These are phyloP conservation scores for Panzeria rudis DNA, from an alignment of 2,888 invertebrate species.

Conservation along the genomic window DNA sequence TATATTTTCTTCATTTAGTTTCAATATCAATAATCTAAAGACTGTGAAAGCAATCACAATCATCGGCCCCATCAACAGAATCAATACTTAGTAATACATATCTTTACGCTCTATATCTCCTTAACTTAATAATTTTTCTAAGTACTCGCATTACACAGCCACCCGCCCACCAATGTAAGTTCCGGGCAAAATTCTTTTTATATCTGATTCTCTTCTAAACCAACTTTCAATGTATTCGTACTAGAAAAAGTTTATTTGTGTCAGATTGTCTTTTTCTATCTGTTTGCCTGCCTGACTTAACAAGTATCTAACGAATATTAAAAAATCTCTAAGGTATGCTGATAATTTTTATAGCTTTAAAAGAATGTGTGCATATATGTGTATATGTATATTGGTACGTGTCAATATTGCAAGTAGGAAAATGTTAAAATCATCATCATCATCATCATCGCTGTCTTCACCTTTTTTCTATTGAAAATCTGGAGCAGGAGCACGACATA, in stretches of 20 bases:
- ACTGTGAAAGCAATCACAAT: slow-evolving; percentile 29
- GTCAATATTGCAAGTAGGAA: slow-evolving; percentile 52
- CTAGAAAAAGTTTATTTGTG: not conserved
- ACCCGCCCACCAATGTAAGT: not conserved
- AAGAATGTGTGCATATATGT: not conserved
- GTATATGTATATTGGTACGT: slow-evolving; percentile 32
- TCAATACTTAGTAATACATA: slow-evolving; percentile 19
- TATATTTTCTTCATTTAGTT: not conserved
- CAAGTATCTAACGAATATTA: slow-evolving; percentile 49
- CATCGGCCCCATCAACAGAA: slow-evolving; percentile 4
- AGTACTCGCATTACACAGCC: not conserved
- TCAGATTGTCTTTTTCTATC: not conserved
- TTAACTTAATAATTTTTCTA: not conserved
- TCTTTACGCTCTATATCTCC: not conserved
- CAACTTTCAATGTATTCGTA: not conserved
- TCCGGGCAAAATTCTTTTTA: slow-evolving; percentile 4
- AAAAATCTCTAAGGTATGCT: slow-evolving; percentile 62
- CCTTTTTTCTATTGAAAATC: not conserved
- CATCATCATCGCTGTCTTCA: slow-evolving; percentile 9
- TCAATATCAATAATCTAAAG: slow-evolving; percentile 8
- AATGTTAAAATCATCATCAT: slow-evolving; percentile 6
- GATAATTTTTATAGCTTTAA: slow-evolving; percentile 51
- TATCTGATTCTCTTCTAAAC: not conserved
- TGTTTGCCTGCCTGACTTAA: slow-evolving; percentile 13
- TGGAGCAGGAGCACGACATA: slow-evolving; percentile 1